Base-by-base conservation (phyloP, 2,888 invertebrate genomes). In the Zootermopsis nevadensis region DNA sequence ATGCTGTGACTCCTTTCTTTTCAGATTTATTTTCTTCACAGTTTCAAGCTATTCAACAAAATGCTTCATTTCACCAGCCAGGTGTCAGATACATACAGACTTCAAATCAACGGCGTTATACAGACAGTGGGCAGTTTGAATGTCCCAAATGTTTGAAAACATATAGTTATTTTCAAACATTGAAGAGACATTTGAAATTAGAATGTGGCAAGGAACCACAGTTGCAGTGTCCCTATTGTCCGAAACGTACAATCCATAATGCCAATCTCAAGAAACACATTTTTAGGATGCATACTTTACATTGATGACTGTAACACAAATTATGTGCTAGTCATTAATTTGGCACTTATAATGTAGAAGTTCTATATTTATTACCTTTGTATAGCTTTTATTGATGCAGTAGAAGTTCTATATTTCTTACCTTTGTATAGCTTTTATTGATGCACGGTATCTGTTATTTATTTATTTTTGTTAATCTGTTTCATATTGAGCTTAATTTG, bases 201-300 rank as follows among this genome's bases (percentile, higher is more conserved):
- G 74, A 74, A 35, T 74, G 74, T 74, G 74, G 74, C n/a, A 74
- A 74, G n/a, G 35, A 74, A n/a, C 74, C 74, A n/a, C 74, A 74
- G n/a, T 27, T 74, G 38, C 31, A 74, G 12, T 74, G 74, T 38
- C 74, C 74, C 24, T 74, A 74, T 38, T 74, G 74, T n/a, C 74
- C 74, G 38, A 74, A 74, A 42, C 74, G 31, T 24, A 74, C 33
- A n/a, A 38, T 38, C n/a, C 42, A 74, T 38, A 74, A 74, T n/a
- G 35, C 74, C 7, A 74, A 74, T 30, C 38, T 74, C 3, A 74
- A 74, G 38, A 15, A 42, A n/a, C 74, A 74, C 10, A 74, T 74
- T 74, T 35, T 27, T 27, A 74, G 74, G 38, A 42, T 74, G n/a
- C 74, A 74, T 74, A n/a, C 74, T 33, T 33, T 69, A 33, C 69